Conservation (phyloP, 2,888 invertebrate genomes). For the Congeria kusceri region DNA sequence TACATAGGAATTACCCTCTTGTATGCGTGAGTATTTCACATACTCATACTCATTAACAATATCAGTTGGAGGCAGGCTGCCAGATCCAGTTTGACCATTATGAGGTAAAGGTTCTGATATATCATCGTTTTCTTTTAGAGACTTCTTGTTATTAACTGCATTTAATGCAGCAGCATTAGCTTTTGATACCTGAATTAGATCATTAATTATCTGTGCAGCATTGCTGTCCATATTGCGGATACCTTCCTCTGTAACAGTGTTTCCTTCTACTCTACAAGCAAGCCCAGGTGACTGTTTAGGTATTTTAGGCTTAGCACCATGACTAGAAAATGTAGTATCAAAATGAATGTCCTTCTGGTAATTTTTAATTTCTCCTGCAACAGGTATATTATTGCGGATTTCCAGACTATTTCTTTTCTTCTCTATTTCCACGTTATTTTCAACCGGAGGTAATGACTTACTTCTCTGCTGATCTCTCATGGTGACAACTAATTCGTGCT, state of each 20-base stretch:
- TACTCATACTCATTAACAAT: constrained; percentile 85
- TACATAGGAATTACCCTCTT: constrained; percentile 90
- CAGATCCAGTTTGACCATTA: constrained; percentile 13
- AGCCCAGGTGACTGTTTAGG: constrained; percentile 84
- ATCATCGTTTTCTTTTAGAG: constrained; percentile 31
- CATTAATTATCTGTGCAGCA: constrained; percentile 57
- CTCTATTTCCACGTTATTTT: constrained; percentile 44
- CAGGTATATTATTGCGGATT: constrained; percentile 83
- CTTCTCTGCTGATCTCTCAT: constrained; percentile 60
- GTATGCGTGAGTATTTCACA: constrained; percentile 84
- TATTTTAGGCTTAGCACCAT: constrained; percentile 82
- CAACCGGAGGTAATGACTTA: constrained; percentile 58
- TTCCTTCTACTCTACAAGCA: constrained; percentile 81
- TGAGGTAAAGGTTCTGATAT: constrained; percentile 28
- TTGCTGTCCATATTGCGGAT: constrained; percentile 42
- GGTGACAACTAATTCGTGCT: constrained; percentile 58
- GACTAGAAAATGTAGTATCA: constrained; percentile 69
- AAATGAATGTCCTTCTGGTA: constrained; percentile 77
- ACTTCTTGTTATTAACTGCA: constrained; percentile 31
- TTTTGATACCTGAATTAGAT: constrained; percentile 58
- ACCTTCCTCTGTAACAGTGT: constrained; percentile 64
- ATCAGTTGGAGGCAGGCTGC: constrained; percentile 63
- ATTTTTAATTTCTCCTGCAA: constrained; percentile 80
- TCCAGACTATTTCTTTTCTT: constrained; percentile 83
- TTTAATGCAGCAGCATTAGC: constrained; percentile 54